These are phyloP conservation scores for Muntiacus reevesi DNA, from an alignment of 2,113 vertebrate species.

Conservation along the genomic window DNA sequence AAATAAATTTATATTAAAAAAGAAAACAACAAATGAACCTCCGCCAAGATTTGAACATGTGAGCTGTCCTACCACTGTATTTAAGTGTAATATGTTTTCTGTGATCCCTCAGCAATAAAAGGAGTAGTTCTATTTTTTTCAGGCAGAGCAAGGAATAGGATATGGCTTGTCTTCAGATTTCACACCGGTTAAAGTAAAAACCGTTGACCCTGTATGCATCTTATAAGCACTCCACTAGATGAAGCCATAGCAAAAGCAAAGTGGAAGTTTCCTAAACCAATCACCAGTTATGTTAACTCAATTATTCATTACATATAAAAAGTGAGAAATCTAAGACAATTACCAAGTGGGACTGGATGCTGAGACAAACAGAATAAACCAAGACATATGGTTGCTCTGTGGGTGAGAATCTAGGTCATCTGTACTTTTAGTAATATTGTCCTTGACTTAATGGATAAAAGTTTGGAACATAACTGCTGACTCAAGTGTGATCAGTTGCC, in stretches of 20 bases:
- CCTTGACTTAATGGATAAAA: neutral
- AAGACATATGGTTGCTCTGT: neutral
- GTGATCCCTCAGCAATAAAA: neutral
- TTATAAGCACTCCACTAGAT: neutral
- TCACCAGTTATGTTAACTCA: too few relatives aligned
- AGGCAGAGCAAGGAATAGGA: neutral
- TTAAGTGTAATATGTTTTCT: neutral
- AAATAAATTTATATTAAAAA: too few relatives aligned
- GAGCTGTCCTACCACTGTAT: accelerated
- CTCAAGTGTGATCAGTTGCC: neutral
- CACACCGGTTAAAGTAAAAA: neutral
- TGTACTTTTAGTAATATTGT: neutral
- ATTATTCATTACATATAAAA: neutral
- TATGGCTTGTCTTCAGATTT: neutral
- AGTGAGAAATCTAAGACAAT: neutral
- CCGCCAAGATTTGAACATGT: neutral
- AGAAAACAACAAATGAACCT: neutral
- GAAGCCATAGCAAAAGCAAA: neutral
- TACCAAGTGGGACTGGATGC: neutral
- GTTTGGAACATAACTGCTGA: neutral
- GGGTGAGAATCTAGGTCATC: neutral
- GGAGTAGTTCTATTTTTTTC: neutral
- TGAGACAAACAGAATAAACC: neutral
- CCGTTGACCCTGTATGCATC: neutral
- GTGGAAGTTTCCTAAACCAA: neutral